Evolutionary conservation across 2,113 vertebrate genomes (phyloP).

Genomic region (Mesoclemmys tuberculata): DNA sequence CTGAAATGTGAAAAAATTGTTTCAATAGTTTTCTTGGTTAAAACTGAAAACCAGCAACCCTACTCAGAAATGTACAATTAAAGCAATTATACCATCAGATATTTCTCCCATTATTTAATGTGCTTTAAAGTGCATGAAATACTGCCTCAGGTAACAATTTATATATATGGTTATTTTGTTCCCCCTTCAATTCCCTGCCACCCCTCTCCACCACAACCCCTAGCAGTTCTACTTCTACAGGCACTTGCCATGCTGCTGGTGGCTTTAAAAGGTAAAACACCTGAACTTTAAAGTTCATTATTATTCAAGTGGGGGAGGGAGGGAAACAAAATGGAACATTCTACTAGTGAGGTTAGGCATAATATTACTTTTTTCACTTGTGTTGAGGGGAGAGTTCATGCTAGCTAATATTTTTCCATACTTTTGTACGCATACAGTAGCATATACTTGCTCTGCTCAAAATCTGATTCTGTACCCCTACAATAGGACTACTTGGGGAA

Average conservation of each 20-base stretch:
- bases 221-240: neutral
- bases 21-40: neutral
- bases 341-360: neutral
- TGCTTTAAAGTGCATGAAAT: neutral
- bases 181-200: neutral
- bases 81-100: neutral
- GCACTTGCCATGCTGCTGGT: neutral
- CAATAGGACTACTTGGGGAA: neutral
- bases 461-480: neutral
- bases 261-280: neutral
- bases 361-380: neutral
- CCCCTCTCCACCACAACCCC: neutral
- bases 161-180: neutral
- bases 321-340: neutral
- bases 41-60: neutral
- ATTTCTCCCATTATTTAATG: neutral
- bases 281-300: fast-evolving
- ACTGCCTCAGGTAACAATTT: neutral
- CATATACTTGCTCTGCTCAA: neutral
- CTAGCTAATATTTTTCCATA: neutral
- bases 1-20: neutral
- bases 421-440: neutral
- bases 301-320: fast-evolving
- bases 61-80: neutral
- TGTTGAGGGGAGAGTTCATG: neutral